Conservation (phyloP, 2,888 invertebrate species). For the Limnephilus lunatus region DNA sequence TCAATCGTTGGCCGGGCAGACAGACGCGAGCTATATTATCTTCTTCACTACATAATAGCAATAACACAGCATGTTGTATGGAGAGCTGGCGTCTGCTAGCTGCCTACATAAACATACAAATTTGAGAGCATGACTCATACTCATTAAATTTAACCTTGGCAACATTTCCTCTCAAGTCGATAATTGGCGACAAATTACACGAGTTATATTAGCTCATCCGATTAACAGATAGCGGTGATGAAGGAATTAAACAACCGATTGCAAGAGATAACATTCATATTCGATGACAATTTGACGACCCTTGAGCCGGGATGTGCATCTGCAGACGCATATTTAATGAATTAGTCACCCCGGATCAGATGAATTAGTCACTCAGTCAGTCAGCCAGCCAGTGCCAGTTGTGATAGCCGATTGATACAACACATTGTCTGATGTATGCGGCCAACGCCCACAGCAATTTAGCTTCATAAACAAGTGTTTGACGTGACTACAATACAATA, state of each 20-base stretch:
- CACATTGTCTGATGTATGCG: background rate
- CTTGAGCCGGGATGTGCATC: background rate
- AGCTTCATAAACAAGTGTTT: conserved; percentile 9
- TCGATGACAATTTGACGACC: background rate
- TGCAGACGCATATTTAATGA: background rate
- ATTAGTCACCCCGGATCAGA: conserved; percentile 8
- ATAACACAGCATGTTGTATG: background rate
- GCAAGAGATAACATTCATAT: background rate
- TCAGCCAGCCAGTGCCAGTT: background rate
- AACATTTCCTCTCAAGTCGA: background rate
- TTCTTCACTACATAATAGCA: background rate
- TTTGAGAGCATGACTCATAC: background rate
- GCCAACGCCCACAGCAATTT: conserved; percentile 4
- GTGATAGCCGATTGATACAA: conserved; percentile 2
- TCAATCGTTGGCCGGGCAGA: background rate
- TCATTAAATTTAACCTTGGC: background rate
- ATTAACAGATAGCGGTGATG: background rate
- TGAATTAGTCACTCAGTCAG: background rate
- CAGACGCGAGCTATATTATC: background rate
- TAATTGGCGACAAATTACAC: background rate
- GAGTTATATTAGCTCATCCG: background rate
- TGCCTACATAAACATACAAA: background rate
- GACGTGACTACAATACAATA: background rate
- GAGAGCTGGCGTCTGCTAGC: background rate
- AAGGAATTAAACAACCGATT: background rate